phyloP scores from a whole-genome alignment of 2,888 invertebrate species.

The Thelaira solivaga region DNA sequence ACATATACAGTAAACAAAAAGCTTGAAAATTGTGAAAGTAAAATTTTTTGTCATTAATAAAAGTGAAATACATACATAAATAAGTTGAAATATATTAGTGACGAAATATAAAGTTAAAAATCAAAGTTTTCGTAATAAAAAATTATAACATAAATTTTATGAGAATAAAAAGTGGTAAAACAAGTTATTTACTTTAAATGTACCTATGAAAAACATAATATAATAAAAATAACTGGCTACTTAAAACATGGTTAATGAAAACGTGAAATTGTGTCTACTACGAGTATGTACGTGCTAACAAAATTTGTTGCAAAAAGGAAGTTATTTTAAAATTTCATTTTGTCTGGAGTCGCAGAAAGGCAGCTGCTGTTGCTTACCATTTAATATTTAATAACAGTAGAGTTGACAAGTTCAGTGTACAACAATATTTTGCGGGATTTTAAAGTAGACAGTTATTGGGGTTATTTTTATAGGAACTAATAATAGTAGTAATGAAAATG shows the following conservation, averaged over 20 bases:
- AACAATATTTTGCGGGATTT: conserved; percentile 1
- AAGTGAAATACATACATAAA: too few relatives aligned
- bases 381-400: conserved; percentile 28
- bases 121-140: conserved; percentile 30
- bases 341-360: conserved; percentile 22
- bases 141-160: conserved; percentile 45
- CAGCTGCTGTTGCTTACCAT: conserved; percentile 43
- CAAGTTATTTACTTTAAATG: conserved; percentile 47
- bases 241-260: conserved; percentile 25
- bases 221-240: conserved; percentile 25
- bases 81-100: conserved; percentile 22
- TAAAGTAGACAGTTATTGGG: neutral
- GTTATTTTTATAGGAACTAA: neutral
- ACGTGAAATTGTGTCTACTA: too few relatives aligned
- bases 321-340: conserved; percentile 59
- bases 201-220: conserved; percentile 6
- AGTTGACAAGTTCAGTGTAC: neutral
- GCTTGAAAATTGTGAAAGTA: conserved; percentile 28
- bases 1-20: conserved; percentile 2
- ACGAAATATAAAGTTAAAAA: conserved; percentile 39
- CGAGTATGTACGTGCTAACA: too few relatives aligned
- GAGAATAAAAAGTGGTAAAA: conserved; percentile 55
- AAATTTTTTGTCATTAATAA: conserved; percentile 14
- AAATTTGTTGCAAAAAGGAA: conserved; percentile 48
- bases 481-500: too few relatives aligned